phyloP scores from a whole-genome alignment of 2,888 invertebrate species.

The Parnassius mnemosyne region DNA sequence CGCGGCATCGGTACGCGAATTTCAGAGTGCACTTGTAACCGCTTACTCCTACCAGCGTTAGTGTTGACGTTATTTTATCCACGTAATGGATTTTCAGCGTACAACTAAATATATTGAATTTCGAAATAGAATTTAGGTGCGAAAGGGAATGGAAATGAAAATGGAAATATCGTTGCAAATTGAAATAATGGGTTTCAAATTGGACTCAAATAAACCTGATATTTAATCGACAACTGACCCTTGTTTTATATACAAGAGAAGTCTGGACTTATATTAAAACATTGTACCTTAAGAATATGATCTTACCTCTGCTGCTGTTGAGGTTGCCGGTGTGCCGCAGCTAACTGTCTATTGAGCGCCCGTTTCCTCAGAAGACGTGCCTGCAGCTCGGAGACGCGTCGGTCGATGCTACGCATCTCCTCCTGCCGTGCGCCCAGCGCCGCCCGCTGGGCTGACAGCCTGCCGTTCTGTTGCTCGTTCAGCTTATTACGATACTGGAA shows the following conservation, averaged over 20 bases:
- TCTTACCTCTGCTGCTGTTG: constrained; percentile 50
- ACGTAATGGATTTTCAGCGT: constrained; percentile 26
- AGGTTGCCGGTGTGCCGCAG: constrained; percentile 72
- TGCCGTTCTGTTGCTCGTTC: constrained; percentile 96
- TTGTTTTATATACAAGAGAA: no score
- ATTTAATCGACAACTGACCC: no score
- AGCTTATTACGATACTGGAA: constrained; percentile 96
- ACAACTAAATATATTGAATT: constrained; percentile 20
- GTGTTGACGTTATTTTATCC: constrained; percentile 24
- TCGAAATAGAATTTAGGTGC: constrained; percentile 7
- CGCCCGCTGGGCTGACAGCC: constrained; percentile 93
- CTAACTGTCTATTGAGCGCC: constrained; percentile 86
- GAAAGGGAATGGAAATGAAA: background rate
- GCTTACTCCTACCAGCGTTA: constrained; percentile 15
- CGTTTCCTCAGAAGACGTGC: constrained; percentile 94
- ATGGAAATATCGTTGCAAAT: background rate
- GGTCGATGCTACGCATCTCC: constrained; percentile 95
- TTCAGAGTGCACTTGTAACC: constrained; percentile 19
- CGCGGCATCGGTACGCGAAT: constrained; percentile 23
- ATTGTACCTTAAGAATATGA: no score
- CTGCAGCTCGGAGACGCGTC: constrained; percentile 95
- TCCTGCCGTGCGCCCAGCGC: constrained; percentile 93
- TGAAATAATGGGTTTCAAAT: no score
- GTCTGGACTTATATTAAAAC: no score
- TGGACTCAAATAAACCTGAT: no score